Evolutionary conservation across 2,113 vertebrate species (phyloP), one percentile per base, ranked within the genome.

Genomic region (Panthera leo): DNA sequence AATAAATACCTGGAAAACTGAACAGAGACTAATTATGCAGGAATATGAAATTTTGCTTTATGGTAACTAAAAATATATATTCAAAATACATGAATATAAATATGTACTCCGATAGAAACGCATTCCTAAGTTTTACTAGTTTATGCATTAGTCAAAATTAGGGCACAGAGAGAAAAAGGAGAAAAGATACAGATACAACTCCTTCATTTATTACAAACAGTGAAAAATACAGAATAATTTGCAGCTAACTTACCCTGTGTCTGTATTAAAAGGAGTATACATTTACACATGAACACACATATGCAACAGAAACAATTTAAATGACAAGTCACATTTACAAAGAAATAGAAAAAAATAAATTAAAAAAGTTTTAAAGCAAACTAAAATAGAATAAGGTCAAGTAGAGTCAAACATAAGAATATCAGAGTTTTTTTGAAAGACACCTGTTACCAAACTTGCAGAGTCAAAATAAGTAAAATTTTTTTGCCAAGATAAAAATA

Each of bases 401-500:
- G 39, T 42, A 80, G 45, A 78, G 23, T 93, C 86, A 96, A 95
- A 95, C 4, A 19, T 67, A 96, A 95, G 78, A 91, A 95, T 93
- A 89, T 88, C 85, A 93, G 76, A 82, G 86, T 48, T 78, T 85
- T 93, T 97, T 34, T 93, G 48, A 87, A 95, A 96, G 96, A 89
- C 90, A 98, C 45, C 71, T 94, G 86, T 68, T 96, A 67, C 45
- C 70, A 65, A 95, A 96, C 73, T 85, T n/a, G 18, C 2, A 70
- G 16, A 89, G 45, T 86, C 67, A 83, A 93, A 97, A 76, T 75
- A 93, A 91, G 86, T 55, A 73, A 55, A 82, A 58, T 31, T 42
- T 87, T 92, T 91, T 92, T 76, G 61, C 51, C 71, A 83, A 89
- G 92, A 95, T 67, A 96, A 98, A 97, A 97, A 95, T 88, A 97